Conservation (phyloP, 2,888 invertebrate species). For the Tenthredo scrophulariae region DNA sequence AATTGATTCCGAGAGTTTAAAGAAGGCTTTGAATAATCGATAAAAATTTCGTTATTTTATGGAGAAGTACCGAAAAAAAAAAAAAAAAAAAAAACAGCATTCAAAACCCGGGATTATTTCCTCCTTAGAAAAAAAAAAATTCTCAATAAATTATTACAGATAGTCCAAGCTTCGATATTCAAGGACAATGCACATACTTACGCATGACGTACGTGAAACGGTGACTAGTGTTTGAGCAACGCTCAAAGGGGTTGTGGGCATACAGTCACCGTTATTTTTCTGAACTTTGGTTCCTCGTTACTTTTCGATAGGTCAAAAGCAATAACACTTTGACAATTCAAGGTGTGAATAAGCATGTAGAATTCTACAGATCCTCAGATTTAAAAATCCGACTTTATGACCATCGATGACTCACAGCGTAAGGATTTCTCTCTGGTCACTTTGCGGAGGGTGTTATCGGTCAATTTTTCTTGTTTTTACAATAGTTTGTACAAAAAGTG, state of each 20-base stretch:
- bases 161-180: not conserved
- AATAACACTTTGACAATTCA: not conserved
- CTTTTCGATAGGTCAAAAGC: not conserved
- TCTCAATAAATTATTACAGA: no score
- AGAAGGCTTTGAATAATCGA: not conserved
- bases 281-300: not conserved
- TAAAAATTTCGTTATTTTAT: not conserved
- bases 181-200: not conserved
- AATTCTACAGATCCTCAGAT: not conserved
- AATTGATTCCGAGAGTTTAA: not conserved
- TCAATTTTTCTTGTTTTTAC: no score
- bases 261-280: not conserved
- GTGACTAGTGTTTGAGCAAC: not conserved
- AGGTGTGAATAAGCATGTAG: not conserved
- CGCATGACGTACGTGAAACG: not conserved
- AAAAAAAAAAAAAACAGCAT: not conserved
- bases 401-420: not conserved
- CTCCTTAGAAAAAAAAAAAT: no score
- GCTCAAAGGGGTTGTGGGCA: not conserved
- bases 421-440: not conserved
- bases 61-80: no score
- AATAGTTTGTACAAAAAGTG: not conserved
- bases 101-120: no score
- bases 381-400: not conserved
- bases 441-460: not conserved